phyloP scores from a whole-genome alignment of 2,888 invertebrate species.

The Mystacides longicornis region DNA sequence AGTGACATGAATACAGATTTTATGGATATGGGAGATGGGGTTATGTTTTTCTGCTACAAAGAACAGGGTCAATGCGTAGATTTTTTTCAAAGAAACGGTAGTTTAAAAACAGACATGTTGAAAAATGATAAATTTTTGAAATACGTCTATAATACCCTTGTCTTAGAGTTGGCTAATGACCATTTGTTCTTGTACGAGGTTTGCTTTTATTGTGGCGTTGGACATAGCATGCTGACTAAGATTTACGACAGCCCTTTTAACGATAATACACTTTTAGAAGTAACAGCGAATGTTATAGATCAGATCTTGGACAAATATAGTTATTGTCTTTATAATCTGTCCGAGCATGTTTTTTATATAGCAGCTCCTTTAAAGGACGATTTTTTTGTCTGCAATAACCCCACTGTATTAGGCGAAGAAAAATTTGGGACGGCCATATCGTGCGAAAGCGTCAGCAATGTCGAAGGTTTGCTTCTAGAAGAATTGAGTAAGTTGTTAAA shows the following conservation, averaged over 20 bases:
- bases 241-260: background rate
- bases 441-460: background rate
- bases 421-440: background rate
- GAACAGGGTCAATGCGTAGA: background rate
- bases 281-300: background rate
- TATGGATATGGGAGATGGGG: background rate
- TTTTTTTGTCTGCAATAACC: slow-evolving; percentile 3
- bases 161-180: slow-evolving; percentile 1
- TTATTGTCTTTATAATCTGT: background rate
- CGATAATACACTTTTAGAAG: background rate
- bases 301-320: background rate
- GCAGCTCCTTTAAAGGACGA: background rate
- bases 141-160: background rate
- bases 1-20: background rate
- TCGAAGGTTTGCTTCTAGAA: slow-evolving; percentile 4
- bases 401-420: background rate
- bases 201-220: slow-evolving; percentile 8
- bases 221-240: background rate
- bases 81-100: background rate
- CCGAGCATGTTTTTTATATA: slow-evolving; percentile 1
- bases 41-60: slow-evolving; percentile 8
- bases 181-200: background rate
- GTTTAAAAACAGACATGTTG: background rate
- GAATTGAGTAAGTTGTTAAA: slow-evolving; percentile 3
- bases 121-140: background rate